Base-by-base conservation (phyloP, 64 coral and sea anemone genomes). In the Montipora efflorescens region DNA sequence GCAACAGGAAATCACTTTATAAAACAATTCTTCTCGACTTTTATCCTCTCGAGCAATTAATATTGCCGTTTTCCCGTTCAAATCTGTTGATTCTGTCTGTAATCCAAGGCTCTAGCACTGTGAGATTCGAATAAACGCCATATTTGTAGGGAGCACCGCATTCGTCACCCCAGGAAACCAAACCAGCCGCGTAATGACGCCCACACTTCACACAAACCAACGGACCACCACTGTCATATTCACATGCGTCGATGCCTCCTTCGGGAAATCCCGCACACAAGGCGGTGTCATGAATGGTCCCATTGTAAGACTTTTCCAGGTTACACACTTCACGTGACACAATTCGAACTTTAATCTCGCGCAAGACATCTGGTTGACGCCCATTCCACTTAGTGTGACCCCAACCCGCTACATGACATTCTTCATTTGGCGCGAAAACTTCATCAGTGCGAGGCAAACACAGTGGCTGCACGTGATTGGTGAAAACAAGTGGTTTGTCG, bases 181-280 rank as follows among this genome's bases (percentile, higher is more conserved):
- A 55, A 19, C 94, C 94, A 4, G 79, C 67, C 20, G 81, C 72
- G 84, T 88, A 95, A 67, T 92, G 81, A 15, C 85, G 83, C 48
- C 90, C 90, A 19, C 90, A 79, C 48, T 68, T 89, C 14, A 59
- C 25, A 75, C 94, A 95, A 53, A 89, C 82, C 67, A 95, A 71
- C 71, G 94, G 94, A 73, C 94, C 94, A 52, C 94, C 94, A 83
- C 94, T 95, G 71, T 95, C 94, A 21, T 87, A 91, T 79, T 95
- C 90, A 81, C 94, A 95, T 4, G 94, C 77, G 69, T 95, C 94
- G 11, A 77, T 81, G 88, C 53, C 36, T 11, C 94, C 94, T 51
- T 89, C 18, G 16, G 82, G 76, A 79, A 82, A 89, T 51, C 94
- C 94, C 48, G 94, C 94, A 59, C 94, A 95, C 20, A 95, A 7